phyloP scores from a whole-genome alignment of 2,113 vertebrate species.

The Chlamydotis undulata region DNA sequence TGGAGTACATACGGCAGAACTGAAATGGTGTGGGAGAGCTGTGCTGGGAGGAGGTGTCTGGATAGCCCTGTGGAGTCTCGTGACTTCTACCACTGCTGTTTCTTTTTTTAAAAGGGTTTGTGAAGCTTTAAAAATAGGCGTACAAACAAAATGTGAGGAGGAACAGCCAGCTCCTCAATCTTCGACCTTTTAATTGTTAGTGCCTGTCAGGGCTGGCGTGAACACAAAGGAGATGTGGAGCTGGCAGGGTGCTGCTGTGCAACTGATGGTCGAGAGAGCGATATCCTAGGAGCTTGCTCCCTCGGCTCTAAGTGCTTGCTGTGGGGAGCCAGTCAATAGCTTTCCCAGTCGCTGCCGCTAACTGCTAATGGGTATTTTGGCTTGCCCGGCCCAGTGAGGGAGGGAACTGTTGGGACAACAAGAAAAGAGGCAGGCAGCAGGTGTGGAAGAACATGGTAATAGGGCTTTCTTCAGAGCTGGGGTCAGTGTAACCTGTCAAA shows the following conservation, averaged over 20 bases:
- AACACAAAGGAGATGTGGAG: not conserved
- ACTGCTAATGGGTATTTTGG: not conserved
- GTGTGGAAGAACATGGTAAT: not conserved
- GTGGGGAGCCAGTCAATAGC: not conserved
- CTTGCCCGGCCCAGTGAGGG: not conserved
- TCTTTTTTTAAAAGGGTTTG: constrained; percentile 8
- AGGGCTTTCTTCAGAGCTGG: not conserved
- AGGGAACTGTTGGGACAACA: not conserved
- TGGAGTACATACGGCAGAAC: not conserved
- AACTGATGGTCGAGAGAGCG: not conserved
- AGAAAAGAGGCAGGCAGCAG: not conserved
- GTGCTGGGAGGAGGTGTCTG: constrained; percentile 28
- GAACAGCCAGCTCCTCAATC: not conserved
- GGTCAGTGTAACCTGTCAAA: not conserved
- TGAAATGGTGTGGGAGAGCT: constrained; percentile 35
- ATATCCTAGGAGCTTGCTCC: not conserved
- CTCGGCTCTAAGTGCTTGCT: not conserved
- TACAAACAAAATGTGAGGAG: not conserved
- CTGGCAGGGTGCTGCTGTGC: not conserved
- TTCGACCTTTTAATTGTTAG: not conserved
- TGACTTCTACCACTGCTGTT: constrained; percentile 26
- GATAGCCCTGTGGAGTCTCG: constrained; percentile 12
- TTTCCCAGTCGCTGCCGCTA: not conserved
- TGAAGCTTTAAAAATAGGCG: constrained; percentile 48
- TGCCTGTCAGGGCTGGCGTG: not conserved